Base-by-base conservation (phyloP, 2,888 invertebrate species). In the Geotrupes spiniger region DNA sequence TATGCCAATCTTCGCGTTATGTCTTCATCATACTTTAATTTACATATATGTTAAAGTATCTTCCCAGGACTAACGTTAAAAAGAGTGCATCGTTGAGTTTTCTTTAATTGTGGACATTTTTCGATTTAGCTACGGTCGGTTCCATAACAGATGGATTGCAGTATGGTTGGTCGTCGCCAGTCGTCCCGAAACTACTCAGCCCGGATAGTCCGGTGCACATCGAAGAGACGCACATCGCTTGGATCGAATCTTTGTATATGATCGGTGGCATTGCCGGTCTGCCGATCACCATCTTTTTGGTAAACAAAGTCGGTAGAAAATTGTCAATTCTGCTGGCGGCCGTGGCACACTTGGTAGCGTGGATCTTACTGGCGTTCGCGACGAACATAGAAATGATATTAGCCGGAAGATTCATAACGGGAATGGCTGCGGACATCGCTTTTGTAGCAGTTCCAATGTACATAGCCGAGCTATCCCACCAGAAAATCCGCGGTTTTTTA, bases 401-500 rank as follows among this genome's bases (percentile, higher is more conserved):
- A 36, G 57, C 62, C 1, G 71, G 70, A 2, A 59, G 70, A 31
- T 70, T 71, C 38, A 49, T 69, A 26, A 61, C 67, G 3, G 71
- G 71, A 1, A 56, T 69, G 49, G 67, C 68, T 5, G 67, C 66
- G 10, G 69, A 70, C 42, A 66, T 66, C 14, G 69, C 66, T 1
- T 70, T 70, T 37, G 69, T 70, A 4, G 65, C 68, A 10, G 69
- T 68, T 1, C 70, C 69, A 1, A 69, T 69, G 69, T 69, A 68
- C 41, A 64, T 69, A 4, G 69, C 65, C 2, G 69, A 70, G 53
- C 65, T 69, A 36, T 69, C 70, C 1, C 68, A 70, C 51, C 65
- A 69, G 31, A 67, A 67, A 54, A 68, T 70, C 16, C 51, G 69
- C 16, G 70, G 70, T 3, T 69, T 69, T 49, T 49, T 71, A 6